Evolutionary conservation across 2,797 vertebrate species (phyloP), one percentile per base, ranked within the genome.

Genomic region (Arctocebus calabarensis): DNA sequence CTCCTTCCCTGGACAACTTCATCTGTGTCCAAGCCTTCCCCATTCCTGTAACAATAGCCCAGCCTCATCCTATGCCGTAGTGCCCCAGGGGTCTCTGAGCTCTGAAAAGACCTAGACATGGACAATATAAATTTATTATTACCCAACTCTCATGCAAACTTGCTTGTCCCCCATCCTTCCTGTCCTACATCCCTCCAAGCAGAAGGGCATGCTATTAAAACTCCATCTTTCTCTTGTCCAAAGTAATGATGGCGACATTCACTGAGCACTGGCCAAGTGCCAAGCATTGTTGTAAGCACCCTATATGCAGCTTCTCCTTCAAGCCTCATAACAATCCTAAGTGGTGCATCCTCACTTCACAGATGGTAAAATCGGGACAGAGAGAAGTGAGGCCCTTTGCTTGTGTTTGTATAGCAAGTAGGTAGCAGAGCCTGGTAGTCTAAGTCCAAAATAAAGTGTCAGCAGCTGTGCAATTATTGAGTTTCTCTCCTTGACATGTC

Each of bases 351-450:
- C 32, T 34, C 32, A 82, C 71, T 82, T 90, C 68, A 86, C 70
- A 84, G 37, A 86, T 34, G 17, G 19, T 14, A 1, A 81, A 82
- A 64, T 0, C 78, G 16, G 88, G 78, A 93, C 34, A 82, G 37
- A 82, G 84, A 90, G 10, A 87, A 71, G 40, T 68, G n/a, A 95
- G 78, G 19, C 84, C 45, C 20, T 93, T 87, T 62, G 34, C n/a
- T 45, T 57, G 61, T 61, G 43, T 86, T 91, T 86, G 32, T 25
- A 95, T 25, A 91, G 43, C 23, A 29, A 83, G 40, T 55, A 70
- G 11, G 20, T 37, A 16, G 45, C 84, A 96, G 34, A 79, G 43
- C 29, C 62, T 27, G 6, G 25, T 1, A 84, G 55, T 11, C 55
- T 32, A 32, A 61, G 37, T 83, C 34, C 19, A 55, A 90, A 83